Percentiles rank a stretch among this genome's conserved stretches.
These are phyloP conservation scores for Myrmecobius fasciatus DNA, from an alignment of 2,113 vertebrate species.

Conservation along the genomic window DNA sequence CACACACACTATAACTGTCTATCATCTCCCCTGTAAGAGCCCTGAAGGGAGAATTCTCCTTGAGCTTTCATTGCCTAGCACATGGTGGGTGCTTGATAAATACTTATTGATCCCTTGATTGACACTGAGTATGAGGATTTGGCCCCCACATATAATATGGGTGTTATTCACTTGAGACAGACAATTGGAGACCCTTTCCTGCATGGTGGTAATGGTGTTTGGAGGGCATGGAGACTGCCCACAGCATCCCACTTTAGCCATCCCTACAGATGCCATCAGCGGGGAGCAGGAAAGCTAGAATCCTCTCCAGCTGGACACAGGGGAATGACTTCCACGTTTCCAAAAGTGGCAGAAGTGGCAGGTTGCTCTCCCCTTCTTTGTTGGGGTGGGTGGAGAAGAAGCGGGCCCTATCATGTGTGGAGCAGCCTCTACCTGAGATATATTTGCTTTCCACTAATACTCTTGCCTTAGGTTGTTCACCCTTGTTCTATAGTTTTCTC, in stretches of 20 bases:
- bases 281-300: background rate
- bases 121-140: background rate
- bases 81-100: background rate
- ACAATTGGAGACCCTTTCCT: background rate
- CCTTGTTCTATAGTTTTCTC: slow-evolving; percentile 58
- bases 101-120: background rate
- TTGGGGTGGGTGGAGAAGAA: background rate
- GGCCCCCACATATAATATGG: background rate
- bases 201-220: background rate
- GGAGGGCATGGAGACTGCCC: background rate
- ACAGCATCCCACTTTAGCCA: fast-evolving
- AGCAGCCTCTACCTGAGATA: background rate
- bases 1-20: no score
- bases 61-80: background rate
- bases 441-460: background rate
- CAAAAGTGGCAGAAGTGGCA: background rate
- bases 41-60: background rate
- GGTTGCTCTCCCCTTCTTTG: background rate
- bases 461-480: background rate
- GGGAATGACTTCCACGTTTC: background rate
- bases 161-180: background rate
- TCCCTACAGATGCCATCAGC: fast-evolving
- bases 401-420: background rate
- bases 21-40: background rate
- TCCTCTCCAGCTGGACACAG: background rate